These are phyloP conservation scores for Meandrina meandrites DNA, from an alignment of 92 coral and sea anemone genomes.

Conservation along the genomic window DNA sequence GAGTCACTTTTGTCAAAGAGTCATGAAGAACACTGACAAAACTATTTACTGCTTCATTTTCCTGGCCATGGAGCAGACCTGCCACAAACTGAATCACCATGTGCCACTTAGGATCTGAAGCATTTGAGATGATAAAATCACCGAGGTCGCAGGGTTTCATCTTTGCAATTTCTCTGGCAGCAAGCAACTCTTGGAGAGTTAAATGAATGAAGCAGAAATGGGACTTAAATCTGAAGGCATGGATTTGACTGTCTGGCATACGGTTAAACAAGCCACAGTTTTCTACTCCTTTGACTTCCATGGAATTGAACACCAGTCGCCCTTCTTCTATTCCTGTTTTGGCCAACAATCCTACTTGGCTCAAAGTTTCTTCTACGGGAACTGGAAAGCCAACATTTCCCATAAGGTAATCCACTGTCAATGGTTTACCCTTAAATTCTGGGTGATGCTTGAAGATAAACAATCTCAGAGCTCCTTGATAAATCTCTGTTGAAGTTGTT, in stretches of 20 bases:
- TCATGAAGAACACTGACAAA: background rate
- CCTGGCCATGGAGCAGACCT: constrained; percentile 32
- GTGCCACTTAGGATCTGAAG: constrained; percentile 43
- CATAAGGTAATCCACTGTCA: constrained; percentile 1
- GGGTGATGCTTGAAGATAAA: constrained; percentile 50
- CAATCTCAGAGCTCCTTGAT: constrained; percentile 36
- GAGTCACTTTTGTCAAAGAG: background rate
- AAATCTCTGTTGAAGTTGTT: constrained; percentile 35
- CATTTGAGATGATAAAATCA: constrained; percentile 4
- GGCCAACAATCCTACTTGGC: constrained; percentile 33
- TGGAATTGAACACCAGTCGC: constrained; percentile 32
- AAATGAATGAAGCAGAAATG: constrained; percentile 58
- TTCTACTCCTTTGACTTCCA: constrained; percentile 6
- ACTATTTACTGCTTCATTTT: background rate
- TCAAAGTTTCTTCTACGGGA: constrained; percentile 29
- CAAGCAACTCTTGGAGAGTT: constrained; percentile 57
- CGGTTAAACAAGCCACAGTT: constrained; percentile 52
- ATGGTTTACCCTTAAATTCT: constrained; percentile 16
- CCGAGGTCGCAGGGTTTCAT: constrained; percentile 6
- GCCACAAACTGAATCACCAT: constrained; percentile 64
- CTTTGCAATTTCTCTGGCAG: constrained; percentile 48
- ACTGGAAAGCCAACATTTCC: constrained; percentile 8
- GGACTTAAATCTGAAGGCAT: background rate
- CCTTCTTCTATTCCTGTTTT: constrained; percentile 32
- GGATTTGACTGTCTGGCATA: constrained; percentile 28